Evolutionary conservation across 1,140 invertebrate genomes (phyloP).

Genomic region (Arctopsyche grandis): DNA sequence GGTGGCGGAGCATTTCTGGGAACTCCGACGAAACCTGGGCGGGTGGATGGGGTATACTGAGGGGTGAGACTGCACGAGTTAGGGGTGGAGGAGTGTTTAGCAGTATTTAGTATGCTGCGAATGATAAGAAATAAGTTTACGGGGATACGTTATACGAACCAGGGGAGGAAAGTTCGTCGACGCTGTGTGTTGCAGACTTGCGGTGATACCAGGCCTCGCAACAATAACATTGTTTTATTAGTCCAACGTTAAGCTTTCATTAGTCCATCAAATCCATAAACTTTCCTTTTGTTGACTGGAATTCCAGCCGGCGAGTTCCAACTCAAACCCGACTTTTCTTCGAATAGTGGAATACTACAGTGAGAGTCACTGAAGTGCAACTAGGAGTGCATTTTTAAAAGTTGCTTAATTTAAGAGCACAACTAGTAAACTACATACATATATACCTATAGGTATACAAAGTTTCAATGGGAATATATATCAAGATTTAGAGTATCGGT

Average conservation of each 20-base stretch:
- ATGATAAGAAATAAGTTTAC: conserved; percentile 50
- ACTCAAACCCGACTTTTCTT: background rate
- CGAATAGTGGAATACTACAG: no score
- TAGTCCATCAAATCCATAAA: background rate
- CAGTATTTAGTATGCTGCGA: conserved; percentile 50
- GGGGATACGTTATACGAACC: conserved; percentile 25
- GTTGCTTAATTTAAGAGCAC: no score
- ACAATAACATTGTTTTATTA: conserved; percentile 23
- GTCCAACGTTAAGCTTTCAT: conserved; percentile 5
- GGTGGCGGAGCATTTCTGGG: conserved; percentile 7
- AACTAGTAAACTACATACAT: background rate
- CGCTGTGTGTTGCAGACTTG: background rate
- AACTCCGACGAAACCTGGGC: background rate
- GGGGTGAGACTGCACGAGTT: background rate
- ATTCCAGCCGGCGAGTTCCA: background rate
- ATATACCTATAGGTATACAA: background rate
- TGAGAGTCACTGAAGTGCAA: no score
- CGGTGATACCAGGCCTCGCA: background rate
- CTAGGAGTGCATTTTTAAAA: no score
- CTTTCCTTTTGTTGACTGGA: background rate
- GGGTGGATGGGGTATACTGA: background rate
- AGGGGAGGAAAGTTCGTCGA: conserved; percentile 11
- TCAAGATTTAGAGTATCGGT: background rate
- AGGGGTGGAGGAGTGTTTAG: conserved; percentile 36
- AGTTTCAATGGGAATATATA: background rate